Percentiles rank a stretch among this genome's conserved stretches.
Conservation (phyloP, 2,888 invertebrate species). For the Homarus gammarus region DNA sequence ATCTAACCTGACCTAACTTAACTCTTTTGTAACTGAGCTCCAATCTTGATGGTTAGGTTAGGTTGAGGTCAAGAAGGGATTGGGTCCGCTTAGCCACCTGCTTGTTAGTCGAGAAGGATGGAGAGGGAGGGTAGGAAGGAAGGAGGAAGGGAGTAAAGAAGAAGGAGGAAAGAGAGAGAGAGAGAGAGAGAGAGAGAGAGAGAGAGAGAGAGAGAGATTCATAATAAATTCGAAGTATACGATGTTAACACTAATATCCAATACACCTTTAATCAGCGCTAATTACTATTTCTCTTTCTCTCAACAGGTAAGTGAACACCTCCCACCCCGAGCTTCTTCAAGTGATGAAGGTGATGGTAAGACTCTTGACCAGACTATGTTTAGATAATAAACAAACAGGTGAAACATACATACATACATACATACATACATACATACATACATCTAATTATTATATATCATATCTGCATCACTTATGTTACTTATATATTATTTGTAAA, state of each 20-base stretch:
- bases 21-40: too few relatives aligned
- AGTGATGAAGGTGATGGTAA: too few relatives aligned
- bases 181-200: not conserved
- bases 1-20: too few relatives aligned
- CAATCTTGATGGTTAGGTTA: not conserved
- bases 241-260: not conserved
- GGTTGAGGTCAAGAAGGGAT: not conserved
- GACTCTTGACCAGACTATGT: not conserved
- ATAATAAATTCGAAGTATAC: not conserved
- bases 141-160: constrained; percentile 9
- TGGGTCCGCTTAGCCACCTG: not conserved
- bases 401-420: constrained; percentile 5
- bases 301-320: too few relatives aligned
- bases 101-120: not conserved
- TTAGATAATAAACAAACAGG: not conserved
- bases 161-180: not conserved
- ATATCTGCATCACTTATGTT: too few relatives aligned
- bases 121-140: constrained; percentile 7
- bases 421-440: constrained; percentile 2
- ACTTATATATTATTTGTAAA: too few relatives aligned
- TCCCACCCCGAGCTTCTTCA: not conserved
- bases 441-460: too few relatives aligned
- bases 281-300: too few relatives aligned
- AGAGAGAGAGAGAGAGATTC: not conserved
- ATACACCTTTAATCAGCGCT: too few relatives aligned